A percentile compares a stretch with the other conserved stretches of the same genome.
phyloP scores from a whole-genome alignment of 2,888 invertebrate species.

The Ceramica pisi region DNA sequence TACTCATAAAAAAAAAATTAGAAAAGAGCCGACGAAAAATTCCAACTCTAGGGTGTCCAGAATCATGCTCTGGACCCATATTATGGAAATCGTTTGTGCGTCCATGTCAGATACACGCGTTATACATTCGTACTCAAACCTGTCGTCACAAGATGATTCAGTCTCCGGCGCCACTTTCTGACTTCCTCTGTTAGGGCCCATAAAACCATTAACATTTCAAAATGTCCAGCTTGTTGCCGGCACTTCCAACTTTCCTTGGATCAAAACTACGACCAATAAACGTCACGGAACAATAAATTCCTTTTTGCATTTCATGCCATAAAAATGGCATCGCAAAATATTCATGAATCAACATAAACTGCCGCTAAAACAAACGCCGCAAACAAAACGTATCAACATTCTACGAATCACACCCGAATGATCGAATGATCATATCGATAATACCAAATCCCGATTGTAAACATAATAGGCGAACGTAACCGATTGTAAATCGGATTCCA shows the following conservation, averaged over 20 bases:
- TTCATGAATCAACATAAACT: conserved; percentile 52
- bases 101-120: too few relatives aligned
- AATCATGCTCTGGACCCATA: too few relatives aligned
- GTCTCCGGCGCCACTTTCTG: neutral
- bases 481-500: conserved; percentile 79
- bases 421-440: conserved; percentile 60
- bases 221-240: neutral
- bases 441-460: conserved; percentile 62
- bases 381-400: conserved; percentile 50
- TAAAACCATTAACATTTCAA: neutral
- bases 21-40: too few relatives aligned
- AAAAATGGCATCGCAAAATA: conserved; percentile 43
- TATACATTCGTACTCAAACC: too few relatives aligned
- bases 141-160: neutral
- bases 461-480: conserved; percentile 73
- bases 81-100: too few relatives aligned
- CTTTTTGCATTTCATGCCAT: conserved; percentile 19
- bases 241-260: neutral
- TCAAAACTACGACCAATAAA: conserved; percentile 31
- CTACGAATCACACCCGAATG: conserved; percentile 61
- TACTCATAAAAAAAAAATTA: too few relatives aligned
- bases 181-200: neutral
- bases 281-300: conserved; percentile 18
- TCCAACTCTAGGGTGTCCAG: too few relatives aligned
- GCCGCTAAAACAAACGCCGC: conserved; percentile 52